Evolutionary conservation across 2,888 invertebrate species (phyloP), one percentile per base, ranked within the genome.

Genomic region (Ectemnius cavifrons): DNA sequence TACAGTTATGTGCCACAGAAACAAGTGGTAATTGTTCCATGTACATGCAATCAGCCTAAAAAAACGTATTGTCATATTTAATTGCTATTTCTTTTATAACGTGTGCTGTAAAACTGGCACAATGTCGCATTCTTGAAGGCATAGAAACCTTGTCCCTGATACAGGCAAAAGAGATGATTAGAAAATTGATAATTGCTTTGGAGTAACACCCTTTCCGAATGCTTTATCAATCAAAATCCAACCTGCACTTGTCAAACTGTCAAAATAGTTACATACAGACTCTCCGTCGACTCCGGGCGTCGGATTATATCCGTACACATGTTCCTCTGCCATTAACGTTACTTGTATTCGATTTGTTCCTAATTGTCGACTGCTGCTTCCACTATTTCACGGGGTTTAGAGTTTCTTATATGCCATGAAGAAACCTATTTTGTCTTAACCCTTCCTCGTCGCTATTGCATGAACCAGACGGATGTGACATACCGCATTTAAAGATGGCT

Each of bases 261-360:
- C 82, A 82, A 85, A 85, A 80, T 79, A 78, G 78, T 80, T 90
- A 90, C 90, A 85, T 90, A 90, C 90, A 84, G 87, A 84, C 78
- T 88, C 87, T 81, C 88, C 86, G 81, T 90, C 87, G 88, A 85
- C 88, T 80, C 88, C 90, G 88, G 85, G 84, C 83, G 88, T 85
- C 85, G 90, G 89, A 87, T 86, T 88, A 78, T 89, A 91, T 83
- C 91, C 91, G 86, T 90, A 90, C 79, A 89, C 89, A 90, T 90
- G 88, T 87, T 90, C 90, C 84, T 91, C 90, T 90, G 91, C 91
- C 90, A 91, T 91, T 88, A 91, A 91, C 90, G 85, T 87, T 83
- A 83, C 75, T 80, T 87, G 57, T 74, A 67, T 76, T 82, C 78
- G 64, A 84, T 82, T 82, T 79, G 68, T 78, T 77, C 71, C 69